These are phyloP conservation scores for Macropodus opercularis DNA, from an alignment of 2,797 vertebrate genomes.

Conservation along the genomic window DNA sequence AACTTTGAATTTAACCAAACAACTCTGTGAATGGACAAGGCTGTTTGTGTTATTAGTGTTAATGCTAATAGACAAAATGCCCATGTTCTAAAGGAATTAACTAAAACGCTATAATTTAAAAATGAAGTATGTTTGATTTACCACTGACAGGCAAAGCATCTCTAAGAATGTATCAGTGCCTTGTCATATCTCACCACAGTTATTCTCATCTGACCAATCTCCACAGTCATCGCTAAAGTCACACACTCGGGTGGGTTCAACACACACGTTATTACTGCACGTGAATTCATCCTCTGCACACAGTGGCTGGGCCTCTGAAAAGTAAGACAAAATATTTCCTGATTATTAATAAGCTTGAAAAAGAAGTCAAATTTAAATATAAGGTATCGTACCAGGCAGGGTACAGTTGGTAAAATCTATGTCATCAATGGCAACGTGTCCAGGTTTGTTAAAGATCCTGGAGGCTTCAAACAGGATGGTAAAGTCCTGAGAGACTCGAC, in stretches of 20 bases:
- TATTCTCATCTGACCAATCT: constrained; percentile 77
- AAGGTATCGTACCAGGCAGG: constrained; percentile 67
- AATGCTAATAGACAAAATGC: no score
- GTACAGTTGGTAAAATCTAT: constrained; percentile 76
- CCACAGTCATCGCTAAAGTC: constrained; percentile 84
- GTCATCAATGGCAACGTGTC: constrained; percentile 80
- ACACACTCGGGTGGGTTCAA: constrained; percentile 73
- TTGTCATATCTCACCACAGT: constrained; percentile 73
- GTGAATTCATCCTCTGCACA: constrained; percentile 73
- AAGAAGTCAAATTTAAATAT: neutral
- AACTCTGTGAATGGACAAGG: no score
- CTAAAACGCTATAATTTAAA: no score
- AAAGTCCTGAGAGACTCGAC: constrained; percentile 73
- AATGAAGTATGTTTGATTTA: no score
- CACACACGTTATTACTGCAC: constrained; percentile 78
- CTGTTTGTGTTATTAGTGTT: no score
- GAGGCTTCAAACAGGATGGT: constrained; percentile 75
- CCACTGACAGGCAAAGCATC: no score
- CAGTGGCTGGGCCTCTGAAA: constrained; percentile 64
- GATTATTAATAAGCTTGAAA: neutral
- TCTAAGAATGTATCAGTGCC: neutral
- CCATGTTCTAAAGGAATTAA: no score
- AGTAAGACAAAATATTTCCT: neutral
- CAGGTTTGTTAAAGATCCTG: constrained; percentile 61
- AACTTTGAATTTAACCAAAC: no score